Evolutionary conservation across 2,113 vertebrate genomes (phyloP).

Genomic region (Grus americana): DNA sequence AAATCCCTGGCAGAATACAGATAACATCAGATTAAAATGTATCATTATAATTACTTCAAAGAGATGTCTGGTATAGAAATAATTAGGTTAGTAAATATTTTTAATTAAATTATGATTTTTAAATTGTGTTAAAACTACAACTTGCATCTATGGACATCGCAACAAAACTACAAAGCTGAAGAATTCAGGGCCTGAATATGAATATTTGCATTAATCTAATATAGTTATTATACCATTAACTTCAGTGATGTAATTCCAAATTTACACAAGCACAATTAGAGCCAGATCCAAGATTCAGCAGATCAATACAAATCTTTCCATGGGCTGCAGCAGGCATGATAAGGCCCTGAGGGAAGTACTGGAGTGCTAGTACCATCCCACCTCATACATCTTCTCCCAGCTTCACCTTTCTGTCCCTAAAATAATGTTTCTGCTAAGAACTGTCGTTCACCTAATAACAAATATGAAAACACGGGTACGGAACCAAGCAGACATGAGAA

Average conservation of each 20-base stretch:
- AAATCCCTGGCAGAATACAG: slow-evolving; percentile 66
- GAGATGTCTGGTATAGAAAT: slow-evolving; percentile 55
- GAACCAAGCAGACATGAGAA: neutral
- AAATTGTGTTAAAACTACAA: slow-evolving; percentile 60
- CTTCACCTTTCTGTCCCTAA: neutral
- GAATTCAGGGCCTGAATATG: slow-evolving; percentile 11
- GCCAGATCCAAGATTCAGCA: slow-evolving; percentile 18
- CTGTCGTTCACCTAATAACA: neutral
- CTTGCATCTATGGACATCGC: neutral
- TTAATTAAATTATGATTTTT: slow-evolving; percentile 63
- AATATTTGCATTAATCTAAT: slow-evolving; percentile 52
- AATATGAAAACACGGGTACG: neutral
- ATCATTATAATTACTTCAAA: slow-evolving; percentile 65
- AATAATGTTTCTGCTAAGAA: neutral
- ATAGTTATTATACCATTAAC: slow-evolving; percentile 28
- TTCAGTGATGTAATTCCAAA: slow-evolving; percentile 50
- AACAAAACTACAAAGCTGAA: slow-evolving; percentile 22
- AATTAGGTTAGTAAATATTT: slow-evolving; percentile 69
- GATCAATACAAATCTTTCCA: slow-evolving; percentile 44
- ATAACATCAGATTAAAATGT: slow-evolving; percentile 68
- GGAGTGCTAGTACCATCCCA: neutral
- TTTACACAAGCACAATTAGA: slow-evolving; percentile 47
- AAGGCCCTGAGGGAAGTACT: neutral
- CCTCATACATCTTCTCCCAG: neutral
- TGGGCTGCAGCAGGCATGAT: neutral